These are phyloP conservation scores for Actias luna DNA, from an alignment of 2,888 invertebrate species.

Conservation along the genomic window DNA sequence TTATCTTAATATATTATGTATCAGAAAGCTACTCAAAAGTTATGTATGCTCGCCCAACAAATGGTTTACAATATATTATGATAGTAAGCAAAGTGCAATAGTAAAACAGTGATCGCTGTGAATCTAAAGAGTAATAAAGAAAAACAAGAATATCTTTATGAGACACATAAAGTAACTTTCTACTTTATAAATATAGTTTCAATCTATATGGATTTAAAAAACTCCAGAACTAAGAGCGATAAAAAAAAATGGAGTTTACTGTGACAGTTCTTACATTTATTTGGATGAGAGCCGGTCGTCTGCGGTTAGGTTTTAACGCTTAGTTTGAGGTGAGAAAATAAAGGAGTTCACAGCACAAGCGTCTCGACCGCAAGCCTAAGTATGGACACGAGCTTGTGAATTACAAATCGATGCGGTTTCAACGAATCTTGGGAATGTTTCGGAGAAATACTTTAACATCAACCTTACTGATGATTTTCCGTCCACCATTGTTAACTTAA, in stretches of 20 bases:
- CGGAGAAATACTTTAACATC: background rate
- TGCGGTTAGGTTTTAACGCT: constrained; percentile 63
- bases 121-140: no score
- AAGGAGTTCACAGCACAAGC: constrained; percentile 34
- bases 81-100: no score
- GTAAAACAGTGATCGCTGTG: no score
- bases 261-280: constrained; percentile 12
- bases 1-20: no score
- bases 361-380: constrained; percentile 55
- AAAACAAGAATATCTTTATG: no score
- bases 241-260: background rate
- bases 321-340: constrained; percentile 47
- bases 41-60: no score
- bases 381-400: constrained; percentile 41
- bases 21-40: no score
- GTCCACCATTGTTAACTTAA: background rate
- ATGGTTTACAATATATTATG: no score
- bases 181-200: background rate
- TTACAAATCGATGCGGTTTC: constrained; percentile 28
- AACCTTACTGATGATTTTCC: background rate
- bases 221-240: background rate
- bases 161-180: no score
- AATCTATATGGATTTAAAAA: background rate
- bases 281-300: constrained; percentile 16
- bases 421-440: constrained; percentile 6